Evolutionary conservation across 2,888 invertebrate species (phyloP).

Genomic region (Meloe dianella): DNA sequence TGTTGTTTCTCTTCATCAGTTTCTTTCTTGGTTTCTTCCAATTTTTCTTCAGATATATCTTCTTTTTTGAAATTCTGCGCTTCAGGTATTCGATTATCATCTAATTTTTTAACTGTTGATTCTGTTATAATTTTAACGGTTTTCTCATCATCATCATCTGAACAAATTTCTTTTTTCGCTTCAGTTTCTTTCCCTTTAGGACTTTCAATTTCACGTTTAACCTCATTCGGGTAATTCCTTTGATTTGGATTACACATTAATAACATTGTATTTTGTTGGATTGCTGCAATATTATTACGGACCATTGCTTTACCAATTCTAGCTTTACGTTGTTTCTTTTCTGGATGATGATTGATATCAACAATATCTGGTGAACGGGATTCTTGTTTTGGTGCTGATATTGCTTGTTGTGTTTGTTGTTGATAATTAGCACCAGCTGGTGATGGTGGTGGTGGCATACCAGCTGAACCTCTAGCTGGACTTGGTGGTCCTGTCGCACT

Average conservation of each 20-base stretch:
- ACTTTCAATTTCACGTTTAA: constrained; percentile 59
- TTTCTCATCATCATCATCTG: constrained; percentile 37
- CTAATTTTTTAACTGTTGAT: constrained; percentile 26
- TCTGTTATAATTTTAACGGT: constrained; percentile 29
- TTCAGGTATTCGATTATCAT: constrained; percentile 19
- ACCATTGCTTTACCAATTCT: constrained; percentile 73
- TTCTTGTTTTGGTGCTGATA: constrained; percentile 43
- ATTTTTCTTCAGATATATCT: constrained; percentile 24
- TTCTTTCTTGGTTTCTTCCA: constrained; percentile 16
- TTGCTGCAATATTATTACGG: constrained; percentile 66
- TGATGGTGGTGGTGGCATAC: constrained; percentile 69
- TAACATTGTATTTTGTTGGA: constrained; percentile 62
- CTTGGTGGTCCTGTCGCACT: constrained; percentile 69
- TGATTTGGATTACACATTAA: constrained; percentile 59
- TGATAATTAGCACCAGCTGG: constrained; percentile 61
- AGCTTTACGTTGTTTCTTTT: constrained; percentile 62
- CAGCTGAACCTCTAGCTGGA: constrained; percentile 72
- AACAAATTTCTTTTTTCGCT: constrained; percentile 42
- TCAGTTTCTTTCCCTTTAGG: constrained; percentile 53
- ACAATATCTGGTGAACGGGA: constrained; percentile 39
- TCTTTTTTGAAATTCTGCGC: constrained; percentile 29
- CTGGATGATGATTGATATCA: constrained; percentile 45
- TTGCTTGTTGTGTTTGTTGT: constrained; percentile 22
- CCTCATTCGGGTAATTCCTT: constrained; percentile 43
- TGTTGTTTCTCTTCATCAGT: constrained; percentile 14